Percentiles rank a stretch among this genome's conserved stretches.
These are phyloP conservation scores for Drosophila ogumai DNA, from an alignment of 1,140 invertebrate species.

Conservation along the genomic window DNA sequence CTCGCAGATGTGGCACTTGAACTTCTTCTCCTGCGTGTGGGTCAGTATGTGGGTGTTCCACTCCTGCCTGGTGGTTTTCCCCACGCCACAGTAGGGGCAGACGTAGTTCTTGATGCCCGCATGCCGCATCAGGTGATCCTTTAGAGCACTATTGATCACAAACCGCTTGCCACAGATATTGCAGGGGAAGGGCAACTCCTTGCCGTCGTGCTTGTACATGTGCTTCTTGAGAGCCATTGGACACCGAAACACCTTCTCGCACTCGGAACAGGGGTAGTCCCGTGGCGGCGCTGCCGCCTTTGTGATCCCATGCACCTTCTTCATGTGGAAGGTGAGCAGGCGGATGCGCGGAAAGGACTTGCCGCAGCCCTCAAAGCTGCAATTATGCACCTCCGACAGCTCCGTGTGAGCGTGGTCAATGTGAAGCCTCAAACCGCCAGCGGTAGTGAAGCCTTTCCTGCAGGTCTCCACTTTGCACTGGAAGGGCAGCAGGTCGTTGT, in stretches of 20 bases:
- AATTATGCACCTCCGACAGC: conserved; percentile 69
- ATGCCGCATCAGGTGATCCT: conserved; percentile 81
- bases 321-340: conserved; percentile 80
- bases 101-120: conserved; percentile 83
- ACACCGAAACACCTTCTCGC: conserved; percentile 79
- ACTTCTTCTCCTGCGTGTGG: conserved; percentile 82
- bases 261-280: conserved; percentile 76
- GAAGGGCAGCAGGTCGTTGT: conserved; percentile 77
- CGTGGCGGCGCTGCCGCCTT: conserved; percentile 74
- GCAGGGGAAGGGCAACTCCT: conserved; percentile 86
- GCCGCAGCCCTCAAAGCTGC: conserved; percentile 72
- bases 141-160: conserved; percentile 76
- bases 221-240: conserved; percentile 85
- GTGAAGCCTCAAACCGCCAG: conserved; percentile 72
- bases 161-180: conserved; percentile 86
- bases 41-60: conserved; percentile 83
- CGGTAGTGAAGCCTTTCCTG: conserved; percentile 78
- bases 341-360: conserved; percentile 76
- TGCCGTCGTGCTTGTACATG: conserved; percentile 86
- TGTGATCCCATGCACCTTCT: conserved; percentile 75
- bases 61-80: conserved; percentile 79
- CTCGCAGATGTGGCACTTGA: conserved; percentile 78
- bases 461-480: conserved; percentile 77
- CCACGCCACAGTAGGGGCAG: conserved; percentile 80
- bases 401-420: conserved; percentile 78